A percentile compares a stretch with the other conserved stretches of the same genome.
These are phyloP conservation scores for Ctenomys sociabilis DNA, from an alignment of 2,113 vertebrate species.

Conservation along the genomic window DNA sequence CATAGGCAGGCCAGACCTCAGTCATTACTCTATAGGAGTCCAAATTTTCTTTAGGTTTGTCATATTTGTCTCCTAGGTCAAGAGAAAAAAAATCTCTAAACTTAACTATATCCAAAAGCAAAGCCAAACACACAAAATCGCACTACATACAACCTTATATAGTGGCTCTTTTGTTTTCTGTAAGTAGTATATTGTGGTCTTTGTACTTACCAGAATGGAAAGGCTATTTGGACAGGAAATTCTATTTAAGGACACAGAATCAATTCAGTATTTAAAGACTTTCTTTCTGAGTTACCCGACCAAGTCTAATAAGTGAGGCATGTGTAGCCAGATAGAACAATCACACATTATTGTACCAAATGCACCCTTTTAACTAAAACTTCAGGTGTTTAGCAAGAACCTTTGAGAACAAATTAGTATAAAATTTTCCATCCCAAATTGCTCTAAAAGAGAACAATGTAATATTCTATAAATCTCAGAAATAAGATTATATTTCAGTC, in stretches of 20 bases:
- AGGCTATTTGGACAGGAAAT: constrained; percentile 10
- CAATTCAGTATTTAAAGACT: neutral
- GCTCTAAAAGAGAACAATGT: constrained; percentile 32
- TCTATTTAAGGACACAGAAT: constrained; percentile 29
- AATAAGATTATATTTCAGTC: constrained; percentile 3
- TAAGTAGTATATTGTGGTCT: neutral
- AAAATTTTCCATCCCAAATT: constrained; percentile 9
- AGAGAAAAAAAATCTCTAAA: constrained; percentile 37
- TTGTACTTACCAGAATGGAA: neutral
- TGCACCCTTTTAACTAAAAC: neutral
- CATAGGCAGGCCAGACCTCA: neutral
- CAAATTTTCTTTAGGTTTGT: neutral
- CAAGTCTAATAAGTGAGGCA: neutral
- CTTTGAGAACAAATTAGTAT: neutral
- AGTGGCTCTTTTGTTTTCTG: neutral
- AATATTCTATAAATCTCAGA: neutral
- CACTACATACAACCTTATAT: neutral
- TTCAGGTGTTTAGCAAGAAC: neutral
- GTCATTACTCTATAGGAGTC: neutral
- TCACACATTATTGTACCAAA: neutral
- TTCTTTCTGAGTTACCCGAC: neutral
- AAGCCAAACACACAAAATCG: neutral
- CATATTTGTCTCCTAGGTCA: neutral
- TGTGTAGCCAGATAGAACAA: neutral
- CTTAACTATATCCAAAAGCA: neutral